Base-by-base conservation (phyloP, 2,888 invertebrate species). In the Smittia aterrima region DNA sequence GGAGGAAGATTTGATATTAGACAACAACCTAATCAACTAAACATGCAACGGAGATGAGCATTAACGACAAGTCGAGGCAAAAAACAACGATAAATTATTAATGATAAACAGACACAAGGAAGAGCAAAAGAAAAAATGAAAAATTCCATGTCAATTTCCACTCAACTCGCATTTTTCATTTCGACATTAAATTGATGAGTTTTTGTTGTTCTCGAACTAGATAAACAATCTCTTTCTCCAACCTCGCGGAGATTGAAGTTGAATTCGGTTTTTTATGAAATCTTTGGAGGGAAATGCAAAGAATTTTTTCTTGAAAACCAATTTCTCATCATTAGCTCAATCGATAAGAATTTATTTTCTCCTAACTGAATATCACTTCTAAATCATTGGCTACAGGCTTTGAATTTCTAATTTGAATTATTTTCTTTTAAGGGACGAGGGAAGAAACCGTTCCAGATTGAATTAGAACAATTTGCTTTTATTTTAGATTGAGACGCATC, bases 361-460 rank as follows among this genome's bases (percentile, higher is more conserved):
- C 38, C 38, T 67, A 32, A 67, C 22, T 38, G 67, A 38, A 67
- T 67, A 67, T 64, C 64, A 64, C 38, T 67, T 27, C 18, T 38
- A 66, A 66, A 66, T 66, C 24, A 66, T 66, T 66, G 64, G 64
- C 64, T 25, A 66, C 47, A n/a, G n/a, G n/a, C n/a, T n/a, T n/a
- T n/a, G 64, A 24, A 64, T 64, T 64, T 24, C 27, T 47, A 47
- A 47, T 47, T 47, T 47, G 40, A 66, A 66, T 66, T 38, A 47
- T n/a, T 47, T 47, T 47, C 13, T 47, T 47, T 13, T 47, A 9
- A 16, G 4, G 38, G 9, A 38, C 9, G 38, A 38, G 20, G n/a
- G n/a, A n/a, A n/a, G n/a, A n/a, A n/a, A n/a, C n/a, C n/a, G n/a
- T n/a, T n/a, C n/a, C n/a, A n/a, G n/a, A n/a, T n/a, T n/a, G n/a